Base-by-base conservation (phyloP, 2,113 vertebrate species). In the Sakesphorus luctuosus region DNA sequence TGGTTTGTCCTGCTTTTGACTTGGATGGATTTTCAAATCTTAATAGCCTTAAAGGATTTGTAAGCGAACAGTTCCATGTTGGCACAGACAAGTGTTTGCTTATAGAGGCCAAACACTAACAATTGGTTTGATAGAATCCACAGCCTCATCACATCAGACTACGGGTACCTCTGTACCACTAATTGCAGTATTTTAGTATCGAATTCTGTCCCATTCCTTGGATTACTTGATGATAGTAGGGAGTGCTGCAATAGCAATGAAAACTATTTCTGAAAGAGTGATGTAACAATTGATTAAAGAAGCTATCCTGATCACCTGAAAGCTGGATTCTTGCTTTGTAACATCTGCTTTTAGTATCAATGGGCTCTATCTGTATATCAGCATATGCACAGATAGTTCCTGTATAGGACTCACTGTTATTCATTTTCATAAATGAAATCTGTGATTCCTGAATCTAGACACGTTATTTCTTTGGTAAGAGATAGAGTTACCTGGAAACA, bases 41-140 rank as follows among this genome's bases (percentile, higher is more conserved):
- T 95, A 94, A 97, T 96, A 93, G 72, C 67, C 73, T 96, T 97
- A 95, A 94, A 92, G 75, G 90, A 93, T 96, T 96, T 96, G 66
- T 91, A 96, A 96, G 89, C 93, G 93, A 97, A 88, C 55, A 90
- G 47, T 89, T 96, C 53, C 1, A 0, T 66, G 73, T 91, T 96
- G 94, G 65, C 72, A 82, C 26, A 46, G 56, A 88, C 80, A 91
- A 94, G 36, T 84, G 69, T 94, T 94, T 97, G 93, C 94, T 94
- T 93, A 56, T 93, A 93, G 55, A 95, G 90, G 87, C 72, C 40
- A 82, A 89, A 67, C 36, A 89, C 83, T 97, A 95, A 84, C 68
- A 67, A 28, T 65, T 89, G 93, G 97, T 92, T 97, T 65, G 43
- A 84, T 97, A 89, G 90, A 63, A 88, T 97, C 93, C 97, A 50